Evolutionary conservation across 1,140 invertebrate genomes (phyloP).

Genomic region (Trichonephila inaurata): DNA sequence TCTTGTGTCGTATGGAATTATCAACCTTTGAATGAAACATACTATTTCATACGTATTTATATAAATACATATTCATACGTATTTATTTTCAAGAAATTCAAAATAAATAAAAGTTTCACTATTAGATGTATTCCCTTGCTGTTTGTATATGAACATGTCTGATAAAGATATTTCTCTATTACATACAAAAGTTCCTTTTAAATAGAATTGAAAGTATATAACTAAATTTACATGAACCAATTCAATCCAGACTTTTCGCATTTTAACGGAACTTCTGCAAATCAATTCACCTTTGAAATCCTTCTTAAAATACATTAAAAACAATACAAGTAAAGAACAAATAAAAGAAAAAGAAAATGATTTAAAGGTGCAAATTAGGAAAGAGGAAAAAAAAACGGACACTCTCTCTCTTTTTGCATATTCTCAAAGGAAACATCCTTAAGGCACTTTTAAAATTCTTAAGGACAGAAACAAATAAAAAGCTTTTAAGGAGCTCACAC

Average conservation of each 20-base stretch:
- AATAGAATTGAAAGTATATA: not conserved
- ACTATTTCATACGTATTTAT: no score
- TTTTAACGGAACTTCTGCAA: not conserved
- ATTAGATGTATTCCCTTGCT: no score
- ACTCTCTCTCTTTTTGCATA: not conserved
- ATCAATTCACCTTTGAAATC: not conserved
- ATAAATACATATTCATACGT: no score
- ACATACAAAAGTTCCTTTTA: not conserved
- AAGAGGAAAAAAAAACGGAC: not conserved
- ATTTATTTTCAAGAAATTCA: no score
- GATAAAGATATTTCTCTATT: not conserved
- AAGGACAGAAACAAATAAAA: constrained; percentile 16
- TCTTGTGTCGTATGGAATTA: no score
- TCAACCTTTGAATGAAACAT: no score
- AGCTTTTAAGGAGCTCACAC: constrained; percentile 30
- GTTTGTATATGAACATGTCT: no score
- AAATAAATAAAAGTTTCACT: no score
- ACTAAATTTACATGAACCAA: not conserved
- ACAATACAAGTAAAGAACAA: not conserved
- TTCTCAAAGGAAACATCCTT: constrained; percentile 1
- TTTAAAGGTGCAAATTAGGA: not conserved
- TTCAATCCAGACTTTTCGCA: not conserved
- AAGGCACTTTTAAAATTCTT: constrained; percentile 15
- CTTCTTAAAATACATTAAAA: not conserved
- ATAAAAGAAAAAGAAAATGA: not conserved